Evolutionary conservation across 1,140 invertebrate species (phyloP), one percentile per base, ranked within the genome.

Genomic region (Heliconius hewitsoni): DNA sequence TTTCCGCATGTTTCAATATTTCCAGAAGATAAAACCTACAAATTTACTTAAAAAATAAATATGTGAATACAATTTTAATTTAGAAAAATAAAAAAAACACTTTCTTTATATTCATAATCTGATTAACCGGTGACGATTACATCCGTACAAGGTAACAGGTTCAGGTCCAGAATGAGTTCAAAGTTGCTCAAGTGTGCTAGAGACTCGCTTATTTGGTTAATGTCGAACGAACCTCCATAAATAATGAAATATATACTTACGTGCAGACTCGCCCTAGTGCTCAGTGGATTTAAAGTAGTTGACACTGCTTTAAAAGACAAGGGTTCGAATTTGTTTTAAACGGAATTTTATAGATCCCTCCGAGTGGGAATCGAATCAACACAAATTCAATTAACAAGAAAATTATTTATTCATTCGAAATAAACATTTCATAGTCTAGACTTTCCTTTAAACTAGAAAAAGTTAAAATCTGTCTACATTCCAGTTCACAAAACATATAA

Each of bases 161-260:
- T 30, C 60, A 66, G 23, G 8, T 66, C 60, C 13, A n/a, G 60
- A 66, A 66, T 5, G 60, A 66, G 60, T 66, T 30, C 60, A 30
- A 66, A 66, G 11, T 66, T 66, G 11, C 60, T 27, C 60, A 66
- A 66, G 60, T 30, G 55, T 9, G 27, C 16, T 30, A 66, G 60
- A 66, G 60, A 66, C 23, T 66, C 23, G 60, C 60, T 66, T 66
- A 66, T 66, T 66, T 66, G 60, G 60, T 66, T 66, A 66, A 66
- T 16, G 60, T 66, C 57, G 57, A 60, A 19, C 23, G 3, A 23
- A 11, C 57, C 2, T 60, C 30, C 60, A 27, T 66, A 66, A 66
- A 27, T 66, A 66, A 66, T 16, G 3, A 66, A 66, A 66, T 66
- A 30, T 30, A 30, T 66, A 66, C 60, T 16, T 30, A 30, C 27